These are phyloP conservation scores for Chondrilla cf. caribensis DNA, from an alignment of 37 sponge, comb jelly and placozoan species.

Conservation along the genomic window DNA sequence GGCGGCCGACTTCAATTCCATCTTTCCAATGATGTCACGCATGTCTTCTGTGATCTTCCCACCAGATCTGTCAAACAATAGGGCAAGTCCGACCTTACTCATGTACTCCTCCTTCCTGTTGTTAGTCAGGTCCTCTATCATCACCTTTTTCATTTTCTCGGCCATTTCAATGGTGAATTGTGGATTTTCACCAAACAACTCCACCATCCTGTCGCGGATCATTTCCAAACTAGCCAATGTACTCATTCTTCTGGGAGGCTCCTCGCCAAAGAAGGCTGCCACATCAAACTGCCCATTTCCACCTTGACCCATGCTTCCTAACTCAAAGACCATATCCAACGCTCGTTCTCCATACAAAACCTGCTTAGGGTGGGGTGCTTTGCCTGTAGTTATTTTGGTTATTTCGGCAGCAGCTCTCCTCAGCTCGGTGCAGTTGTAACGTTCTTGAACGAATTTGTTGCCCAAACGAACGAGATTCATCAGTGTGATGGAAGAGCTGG, in stretches of 20 bases:
- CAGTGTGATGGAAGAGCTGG: conserved; percentile 23
- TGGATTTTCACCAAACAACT: conserved; percentile 27
- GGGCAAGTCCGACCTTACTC: conserved; percentile 35
- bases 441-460: conserved; percentile 28
- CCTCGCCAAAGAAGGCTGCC: conserved; percentile 27
- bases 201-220: not conserved
- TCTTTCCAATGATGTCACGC: not conserved
- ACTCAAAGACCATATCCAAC: conserved; percentile 14
- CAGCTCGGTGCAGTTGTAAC: conserved; percentile 20
- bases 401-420: conserved; percentile 29
- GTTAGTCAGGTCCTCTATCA: conserved; percentile 21
- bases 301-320: not conserved
- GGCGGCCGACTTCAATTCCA: not conserved
- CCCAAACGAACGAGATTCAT: conserved; percentile 35
- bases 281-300: too few relatives aligned
- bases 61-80: conserved; percentile 45
- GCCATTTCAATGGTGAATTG: conserved; percentile 33
- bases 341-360: conserved; percentile 41
- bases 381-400: conserved; percentile 29
- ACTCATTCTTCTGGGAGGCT: not conserved
- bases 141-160: conserved; percentile 23
- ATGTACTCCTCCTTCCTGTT: conserved; percentile 50
- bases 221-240: not conserved
- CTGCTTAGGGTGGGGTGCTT: conserved; percentile 13
- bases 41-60: not conserved